Percentiles rank a stretch among this genome's conserved stretches.
phyloP scores from a whole-genome alignment of 1,140 invertebrate species.

The Asbolus verrucosus region DNA sequence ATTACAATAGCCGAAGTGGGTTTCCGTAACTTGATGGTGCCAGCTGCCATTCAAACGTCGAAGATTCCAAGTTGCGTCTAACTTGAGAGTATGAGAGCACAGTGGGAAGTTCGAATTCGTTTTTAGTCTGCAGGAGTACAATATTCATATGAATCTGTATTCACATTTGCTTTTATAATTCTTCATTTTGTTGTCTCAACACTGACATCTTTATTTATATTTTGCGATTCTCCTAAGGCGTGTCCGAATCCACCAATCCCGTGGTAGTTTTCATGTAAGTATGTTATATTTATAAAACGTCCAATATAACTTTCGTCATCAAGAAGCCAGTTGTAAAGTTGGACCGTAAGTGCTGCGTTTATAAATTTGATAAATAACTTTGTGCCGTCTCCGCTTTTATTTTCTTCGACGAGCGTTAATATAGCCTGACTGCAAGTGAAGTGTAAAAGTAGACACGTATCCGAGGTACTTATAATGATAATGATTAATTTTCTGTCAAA shows the following conservation, averaged over 20 bases:
- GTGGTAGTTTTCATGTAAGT: too few species aligned
- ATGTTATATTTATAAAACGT: conserved; percentile 15
- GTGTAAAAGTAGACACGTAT: conserved; percentile 54
- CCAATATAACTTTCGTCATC: conserved; percentile 29
- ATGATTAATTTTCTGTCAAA: conserved; percentile 56
- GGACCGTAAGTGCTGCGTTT: conserved; percentile 3
- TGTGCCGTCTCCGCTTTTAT: conserved; percentile 8
- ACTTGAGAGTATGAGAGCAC: too few species aligned
- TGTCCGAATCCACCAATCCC: too few species aligned
- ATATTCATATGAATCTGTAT: too few species aligned
- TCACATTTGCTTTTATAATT: too few species aligned
- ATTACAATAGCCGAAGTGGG: neutral
- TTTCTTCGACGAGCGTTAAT: conserved; percentile 36
- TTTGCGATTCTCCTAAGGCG: too few species aligned
- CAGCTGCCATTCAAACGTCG: conserved; percentile 16
- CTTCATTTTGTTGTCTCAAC: too few species aligned
- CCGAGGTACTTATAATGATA: conserved; percentile 50
- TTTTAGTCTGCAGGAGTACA: too few species aligned
- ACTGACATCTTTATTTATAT: too few species aligned
- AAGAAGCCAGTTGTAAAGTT: conserved; percentile 18
- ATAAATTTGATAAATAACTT: conserved; percentile 41
- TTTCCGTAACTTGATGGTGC: neutral
- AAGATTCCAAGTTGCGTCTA: too few species aligned
- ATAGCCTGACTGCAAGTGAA: conserved; percentile 45
- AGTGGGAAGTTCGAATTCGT: too few species aligned